Conservation (phyloP, 2,797 vertebrate species). For the Enteromius thamalakanensis region DNA sequence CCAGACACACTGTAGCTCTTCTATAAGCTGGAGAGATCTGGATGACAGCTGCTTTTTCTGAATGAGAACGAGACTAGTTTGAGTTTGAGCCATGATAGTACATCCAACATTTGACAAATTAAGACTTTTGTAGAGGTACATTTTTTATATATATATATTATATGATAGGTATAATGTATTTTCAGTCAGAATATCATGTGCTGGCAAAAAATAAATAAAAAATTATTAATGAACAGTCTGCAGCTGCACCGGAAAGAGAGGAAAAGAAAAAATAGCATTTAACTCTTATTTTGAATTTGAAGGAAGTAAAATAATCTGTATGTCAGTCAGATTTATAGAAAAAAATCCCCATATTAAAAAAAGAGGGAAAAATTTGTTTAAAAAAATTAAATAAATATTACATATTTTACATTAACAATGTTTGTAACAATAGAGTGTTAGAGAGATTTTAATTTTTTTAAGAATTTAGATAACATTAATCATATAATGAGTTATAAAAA, state of each 20-base stretch:
- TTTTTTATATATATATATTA: neutral
- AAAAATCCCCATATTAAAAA: neutral
- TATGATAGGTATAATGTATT: too few species aligned
- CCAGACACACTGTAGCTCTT: constrained; percentile 49
- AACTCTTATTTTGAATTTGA: neutral
- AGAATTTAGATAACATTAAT: neutral
- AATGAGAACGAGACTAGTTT: constrained; percentile 6
- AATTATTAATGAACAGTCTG: neutral
- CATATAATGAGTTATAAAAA: too few species aligned
- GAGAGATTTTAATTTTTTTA: too few species aligned
- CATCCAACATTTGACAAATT: neutral
- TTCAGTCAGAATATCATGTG: neutral
- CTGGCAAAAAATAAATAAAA: neutral
- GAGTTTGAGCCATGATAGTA: neutral
- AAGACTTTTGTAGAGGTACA: neutral
- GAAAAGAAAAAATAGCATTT: neutral
- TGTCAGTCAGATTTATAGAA: neutral
- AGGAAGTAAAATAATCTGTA: neutral
- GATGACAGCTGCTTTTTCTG: neutral
- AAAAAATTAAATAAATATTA: neutral
- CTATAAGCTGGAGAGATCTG: neutral
- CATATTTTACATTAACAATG: neutral
- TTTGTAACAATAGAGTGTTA: neutral
- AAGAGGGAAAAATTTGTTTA: neutral
- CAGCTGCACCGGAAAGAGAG: neutral